A percentile compares a stretch with the other conserved stretches of the same genome.
Conservation (phyloP, 2,888 invertebrate genomes). For the Melipona bicolor region DNA sequence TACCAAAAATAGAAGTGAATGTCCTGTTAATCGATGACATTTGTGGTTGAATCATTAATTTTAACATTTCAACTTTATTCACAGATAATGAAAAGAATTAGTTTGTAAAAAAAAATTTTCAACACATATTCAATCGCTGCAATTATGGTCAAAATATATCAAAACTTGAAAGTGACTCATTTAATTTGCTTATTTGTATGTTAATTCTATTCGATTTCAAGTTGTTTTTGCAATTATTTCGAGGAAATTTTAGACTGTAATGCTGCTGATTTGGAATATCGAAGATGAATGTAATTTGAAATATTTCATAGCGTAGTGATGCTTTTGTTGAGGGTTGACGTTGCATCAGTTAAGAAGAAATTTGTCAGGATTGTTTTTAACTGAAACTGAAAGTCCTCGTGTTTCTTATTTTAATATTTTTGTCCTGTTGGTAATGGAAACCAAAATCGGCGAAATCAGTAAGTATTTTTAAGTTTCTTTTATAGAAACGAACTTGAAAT, state of each 20-base stretch:
- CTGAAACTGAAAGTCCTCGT: no score
- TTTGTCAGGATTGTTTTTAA: no score
- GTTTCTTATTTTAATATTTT: background rate
- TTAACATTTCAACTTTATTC: background rate
- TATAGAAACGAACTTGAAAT: no score
- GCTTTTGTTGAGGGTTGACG: background rate
- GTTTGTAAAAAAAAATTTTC: background rate
- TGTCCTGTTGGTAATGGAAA: background rate
- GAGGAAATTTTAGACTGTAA: background rate
- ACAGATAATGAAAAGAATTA: no score
- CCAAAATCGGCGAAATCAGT: no score
- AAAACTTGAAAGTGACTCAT: background rate
- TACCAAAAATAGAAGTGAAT: background rate
- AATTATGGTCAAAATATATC: background rate
- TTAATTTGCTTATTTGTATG: background rate
- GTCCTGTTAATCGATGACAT: background rate
- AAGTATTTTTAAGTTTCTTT: no score
- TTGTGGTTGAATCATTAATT: background rate
- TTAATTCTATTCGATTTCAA: background rate
- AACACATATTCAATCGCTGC: background rate
- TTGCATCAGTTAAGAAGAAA: background rate
- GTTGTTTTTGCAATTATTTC: background rate
- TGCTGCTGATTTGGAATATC: background rate
- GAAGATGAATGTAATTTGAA: background rate
- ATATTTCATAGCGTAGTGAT: background rate